Evolutionary conservation across 2,797 vertebrate species (phyloP).

Genomic region (Danio tinwini): DNA sequence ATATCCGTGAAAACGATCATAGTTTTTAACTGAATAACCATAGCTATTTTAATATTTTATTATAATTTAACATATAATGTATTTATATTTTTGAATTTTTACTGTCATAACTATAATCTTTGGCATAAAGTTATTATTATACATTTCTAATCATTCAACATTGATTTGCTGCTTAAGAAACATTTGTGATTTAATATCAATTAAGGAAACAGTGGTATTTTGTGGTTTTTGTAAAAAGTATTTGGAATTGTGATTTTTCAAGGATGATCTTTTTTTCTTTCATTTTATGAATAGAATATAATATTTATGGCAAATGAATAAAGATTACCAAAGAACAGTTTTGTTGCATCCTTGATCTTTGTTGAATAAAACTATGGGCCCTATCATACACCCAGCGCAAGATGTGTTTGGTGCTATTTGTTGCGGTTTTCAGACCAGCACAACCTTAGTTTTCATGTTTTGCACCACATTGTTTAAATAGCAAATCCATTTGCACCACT

Average conservation of each 20-base stretch:
- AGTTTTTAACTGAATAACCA: background rate
- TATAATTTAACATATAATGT: background rate
- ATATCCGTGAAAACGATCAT: background rate
- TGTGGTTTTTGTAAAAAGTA: background rate
- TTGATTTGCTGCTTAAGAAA: background rate
- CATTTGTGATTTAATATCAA: background rate
- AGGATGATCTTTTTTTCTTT: background rate
- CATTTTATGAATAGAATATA: too few species aligned
- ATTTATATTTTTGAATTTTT: too few species aligned
- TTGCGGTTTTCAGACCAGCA: too few species aligned
- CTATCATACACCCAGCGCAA: too few species aligned
- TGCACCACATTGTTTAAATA: too few species aligned
- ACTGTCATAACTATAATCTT: background rate
- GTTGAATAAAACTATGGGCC: too few species aligned
- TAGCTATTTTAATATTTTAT: background rate
- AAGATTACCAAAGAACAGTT: background rate
- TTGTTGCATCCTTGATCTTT: too few species aligned
- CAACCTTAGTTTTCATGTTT: too few species aligned
- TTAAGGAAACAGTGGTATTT: background rate
- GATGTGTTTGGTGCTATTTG: too few species aligned
- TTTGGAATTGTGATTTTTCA: background rate
- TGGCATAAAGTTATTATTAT: too few species aligned
- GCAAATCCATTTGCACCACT: too few species aligned
- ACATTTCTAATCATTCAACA: background rate
- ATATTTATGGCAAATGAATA: background rate